phyloP scores from a whole-genome alignment of 2,888 invertebrate species.

The Thymelicus sylvestris region DNA sequence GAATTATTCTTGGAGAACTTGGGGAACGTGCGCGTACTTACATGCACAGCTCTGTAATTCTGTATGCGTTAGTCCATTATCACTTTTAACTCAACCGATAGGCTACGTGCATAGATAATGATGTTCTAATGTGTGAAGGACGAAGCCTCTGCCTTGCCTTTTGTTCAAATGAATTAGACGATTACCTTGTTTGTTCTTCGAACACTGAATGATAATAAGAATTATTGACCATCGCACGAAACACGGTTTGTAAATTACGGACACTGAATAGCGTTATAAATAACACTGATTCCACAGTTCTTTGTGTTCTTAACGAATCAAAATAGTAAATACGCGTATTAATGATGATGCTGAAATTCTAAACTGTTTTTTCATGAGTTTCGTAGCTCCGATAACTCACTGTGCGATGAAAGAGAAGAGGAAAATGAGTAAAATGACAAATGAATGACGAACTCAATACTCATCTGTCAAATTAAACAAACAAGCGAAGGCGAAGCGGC shows the following conservation, averaged over 20 bases:
- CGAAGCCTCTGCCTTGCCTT: conserved; percentile 61
- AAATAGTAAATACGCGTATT: conserved; percentile 12
- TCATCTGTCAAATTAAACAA: conserved; percentile 26
- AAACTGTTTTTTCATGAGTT: conserved; percentile 22
- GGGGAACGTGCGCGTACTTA: conserved; percentile 64
- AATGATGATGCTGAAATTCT: conserved; percentile 18
- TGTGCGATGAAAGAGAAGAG: conserved; percentile 31
- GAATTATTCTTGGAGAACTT: conserved; percentile 42
- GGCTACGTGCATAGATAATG: conserved; percentile 78
- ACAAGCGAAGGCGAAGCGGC: conserved; percentile 19
- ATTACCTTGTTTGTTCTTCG: conserved; percentile 68
- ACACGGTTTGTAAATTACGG: conserved; percentile 6
- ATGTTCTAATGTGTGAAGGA: conserved; percentile 81
- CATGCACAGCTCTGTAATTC: conserved; percentile 60
- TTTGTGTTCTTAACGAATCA: conserved; percentile 7
- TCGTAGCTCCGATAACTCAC: not conserved
- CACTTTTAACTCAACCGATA: conserved; percentile 72
- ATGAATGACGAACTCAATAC: conserved; percentile 10
- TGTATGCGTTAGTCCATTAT: conserved; percentile 75
- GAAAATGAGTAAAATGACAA: conserved; percentile 22
- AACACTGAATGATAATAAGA: conserved; percentile 47
- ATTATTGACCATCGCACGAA: conserved; percentile 31
- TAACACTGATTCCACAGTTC: conserved; percentile 11
- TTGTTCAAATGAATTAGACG: conserved; percentile 72
- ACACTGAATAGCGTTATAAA: conserved; percentile 2